A percentile compares a stretch with the other conserved stretches of the same genome.
Conservation (phyloP, 1,140 invertebrate species). For the Drosophila littoralis region DNA sequence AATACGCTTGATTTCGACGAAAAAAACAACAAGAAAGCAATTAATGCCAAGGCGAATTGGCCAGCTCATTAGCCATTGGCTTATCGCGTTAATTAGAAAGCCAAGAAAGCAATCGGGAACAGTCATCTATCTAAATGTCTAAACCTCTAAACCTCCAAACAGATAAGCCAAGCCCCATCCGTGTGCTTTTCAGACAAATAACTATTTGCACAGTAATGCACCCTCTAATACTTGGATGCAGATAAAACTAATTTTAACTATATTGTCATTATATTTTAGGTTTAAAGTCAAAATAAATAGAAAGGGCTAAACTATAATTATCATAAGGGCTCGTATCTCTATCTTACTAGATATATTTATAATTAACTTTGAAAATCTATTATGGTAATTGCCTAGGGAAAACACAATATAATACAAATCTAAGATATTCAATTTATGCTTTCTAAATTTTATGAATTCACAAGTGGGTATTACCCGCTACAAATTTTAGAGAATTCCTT, state of each 20-base stretch:
- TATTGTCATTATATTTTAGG: no score
- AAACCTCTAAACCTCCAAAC: constrained; percentile 1
- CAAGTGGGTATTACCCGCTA: no score
- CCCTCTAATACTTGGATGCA: background rate
- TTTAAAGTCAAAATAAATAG: background rate
- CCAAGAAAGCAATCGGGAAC: constrained; percentile 37
- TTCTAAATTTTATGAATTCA: no score
- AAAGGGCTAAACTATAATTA: constrained; percentile 3
- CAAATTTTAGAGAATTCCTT: no score
- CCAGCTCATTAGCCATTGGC: constrained; percentile 11
- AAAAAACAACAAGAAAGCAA: constrained; percentile 13
- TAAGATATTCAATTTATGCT: no score
- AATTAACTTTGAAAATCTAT: background rate
- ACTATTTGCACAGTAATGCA: constrained; percentile 6
- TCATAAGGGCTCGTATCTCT: background rate
- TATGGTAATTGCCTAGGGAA: no score
- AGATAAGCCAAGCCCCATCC: constrained; percentile 40
- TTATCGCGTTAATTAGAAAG: constrained; percentile 48
- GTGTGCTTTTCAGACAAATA: no score
- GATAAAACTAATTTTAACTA: background rate
- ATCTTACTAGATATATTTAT: background rate
- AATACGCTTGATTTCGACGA: constrained; percentile 17
- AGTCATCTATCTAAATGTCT: constrained; percentile 14
- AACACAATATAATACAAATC: no score
- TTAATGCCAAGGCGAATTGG: constrained; percentile 30